Evolutionary conservation across 2,113 vertebrate genomes (phyloP).

Genomic region (Megaceryle maxima): DNA sequence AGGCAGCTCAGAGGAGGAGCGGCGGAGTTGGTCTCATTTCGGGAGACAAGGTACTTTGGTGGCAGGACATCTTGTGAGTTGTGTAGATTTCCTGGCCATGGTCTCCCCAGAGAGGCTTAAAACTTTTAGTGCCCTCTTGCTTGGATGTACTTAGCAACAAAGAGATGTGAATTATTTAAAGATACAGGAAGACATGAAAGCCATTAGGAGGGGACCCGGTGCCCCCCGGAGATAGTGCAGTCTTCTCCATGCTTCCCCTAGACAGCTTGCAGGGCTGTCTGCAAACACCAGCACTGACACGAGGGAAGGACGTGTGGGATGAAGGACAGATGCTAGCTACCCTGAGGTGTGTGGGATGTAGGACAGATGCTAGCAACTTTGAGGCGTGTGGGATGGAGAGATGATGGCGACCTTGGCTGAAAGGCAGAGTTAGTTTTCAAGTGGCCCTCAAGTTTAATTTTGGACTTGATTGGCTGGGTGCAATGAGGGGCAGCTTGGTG

Average conservation of each 20-base stretch:
- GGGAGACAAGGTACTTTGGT: background rate
- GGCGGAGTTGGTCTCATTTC: background rate
- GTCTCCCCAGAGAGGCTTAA: slow-evolving; percentile 21
- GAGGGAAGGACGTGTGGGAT: background rate
- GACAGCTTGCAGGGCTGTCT: background rate
- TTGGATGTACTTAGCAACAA: slow-evolving; percentile 29
- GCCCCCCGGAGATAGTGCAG: background rate
- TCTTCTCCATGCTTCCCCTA: background rate
- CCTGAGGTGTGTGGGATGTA: no score
- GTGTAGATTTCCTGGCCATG: slow-evolving; percentile 11
- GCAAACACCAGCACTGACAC: background rate
- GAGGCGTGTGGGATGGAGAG: no score
- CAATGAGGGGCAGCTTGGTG: background rate
- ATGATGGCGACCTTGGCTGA: background rate
- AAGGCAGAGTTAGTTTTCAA: background rate
- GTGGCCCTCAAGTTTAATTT: background rate
- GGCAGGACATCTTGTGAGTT: slow-evolving; percentile 21
- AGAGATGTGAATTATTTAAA: slow-evolving; percentile 59
- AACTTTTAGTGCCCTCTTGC: slow-evolving; percentile 23
- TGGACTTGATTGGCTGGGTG: background rate
- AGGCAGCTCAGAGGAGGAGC: background rate
- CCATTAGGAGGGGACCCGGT: slow-evolving; percentile 25
- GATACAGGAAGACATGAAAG: slow-evolving; percentile 7
- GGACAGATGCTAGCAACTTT: background rate
- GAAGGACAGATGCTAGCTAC: background rate